Evolutionary conservation across 2,113 vertebrate species (phyloP), one percentile per base, ranked within the genome.

Genomic region (Marcusenius ussheri): DNA sequence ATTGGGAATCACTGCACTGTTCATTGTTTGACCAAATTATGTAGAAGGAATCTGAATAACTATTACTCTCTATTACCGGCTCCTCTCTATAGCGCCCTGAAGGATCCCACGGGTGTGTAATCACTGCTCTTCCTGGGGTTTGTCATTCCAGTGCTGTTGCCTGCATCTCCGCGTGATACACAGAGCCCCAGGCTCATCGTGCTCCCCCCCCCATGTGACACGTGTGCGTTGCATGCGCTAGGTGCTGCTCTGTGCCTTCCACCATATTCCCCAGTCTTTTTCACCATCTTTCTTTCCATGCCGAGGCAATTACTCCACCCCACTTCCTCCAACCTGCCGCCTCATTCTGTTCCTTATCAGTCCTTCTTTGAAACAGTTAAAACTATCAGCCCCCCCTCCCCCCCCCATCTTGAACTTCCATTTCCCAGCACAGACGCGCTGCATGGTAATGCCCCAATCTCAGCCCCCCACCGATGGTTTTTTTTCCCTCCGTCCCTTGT

Each of bases 351-450:
- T 96, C 94, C 96, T 96, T 96, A 95, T 95, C 96, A 95, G 92
- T 95, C 92, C 92, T 96, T 95, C 94, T 96, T 95, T 96, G 95
- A 96, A 95, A 96, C 95, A 95, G 95, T 96, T 96, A 96, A 96
- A 97, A 96, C 95, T 95, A 96, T 96, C 96, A 96, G 93, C 1
- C 46, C 6, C 92, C 94, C 92, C 92, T 93, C 91, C 92, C 93
- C 93, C 94, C 93, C 94, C 93, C 93, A 24, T 89, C 89, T 51
- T 91, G 53, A 91, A 80, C 90, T 93, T 50, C 92, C 96, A 95
- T 96, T 96, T 95, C 95, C 95, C 95, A 92, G 94, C 94, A 95
- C 94, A 93, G 95, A 95, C 95, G 95, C 94, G 94, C 94, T 93
- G 93, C 95, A 96, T 95, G 95, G 94, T 93, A 94, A 94, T 89